Evolutionary conservation across 2,113 vertebrate genomes (phyloP), one percentile per base, ranked within the genome.

Genomic region (Paramormyrops kingsleyae): DNA sequence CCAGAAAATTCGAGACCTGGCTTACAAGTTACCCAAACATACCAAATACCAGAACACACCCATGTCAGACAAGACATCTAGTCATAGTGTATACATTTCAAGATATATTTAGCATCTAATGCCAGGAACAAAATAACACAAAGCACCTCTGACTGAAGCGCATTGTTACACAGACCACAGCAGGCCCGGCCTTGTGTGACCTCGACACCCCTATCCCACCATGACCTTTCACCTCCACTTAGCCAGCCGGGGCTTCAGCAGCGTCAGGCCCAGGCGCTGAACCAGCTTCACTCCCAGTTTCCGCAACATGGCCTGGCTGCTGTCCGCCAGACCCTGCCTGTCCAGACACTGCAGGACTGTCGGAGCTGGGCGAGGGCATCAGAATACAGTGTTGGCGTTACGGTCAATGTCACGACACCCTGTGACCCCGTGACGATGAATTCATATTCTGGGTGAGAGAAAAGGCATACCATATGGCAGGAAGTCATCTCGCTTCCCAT

Each of bases 401-500:
- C 47, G 8, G 31, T 62, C 44, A 15, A n/a, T 2, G 35, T 39
- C 9, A 46, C 62, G 9, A 47, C 5, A 27, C 7, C 53, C 17
- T 12, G 17, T 53, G 2, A 49, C 44, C 24, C 39, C 4, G 59
- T 1, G 50, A 12, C 2, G 5, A 42, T 21, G 15, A 35, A 80
- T 80, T 35, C 17, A 8, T 80, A 8, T 15, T 19, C 2, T 5
- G n/a, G 0, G 19, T 5, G 31, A 2, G 1, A 21, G 27, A 70
- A 10, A 2, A 89, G 56, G 93, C 97, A 93, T 94, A 99, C 98
- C 98, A 4, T 98, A 97, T 0, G 97, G 97, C 35, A 99, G 95
- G 91, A 98, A 96, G 90, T 99, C 98, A 90, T 99, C 98, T 89
- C 99, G 95, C 92, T 98, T 99, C 74, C 97, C 98, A 92, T 99